A percentile compares a stretch with the other conserved stretches of the same genome.
These are phyloP conservation scores for Rynchops niger DNA, from an alignment of 2,113 vertebrate genomes.

Conservation along the genomic window DNA sequence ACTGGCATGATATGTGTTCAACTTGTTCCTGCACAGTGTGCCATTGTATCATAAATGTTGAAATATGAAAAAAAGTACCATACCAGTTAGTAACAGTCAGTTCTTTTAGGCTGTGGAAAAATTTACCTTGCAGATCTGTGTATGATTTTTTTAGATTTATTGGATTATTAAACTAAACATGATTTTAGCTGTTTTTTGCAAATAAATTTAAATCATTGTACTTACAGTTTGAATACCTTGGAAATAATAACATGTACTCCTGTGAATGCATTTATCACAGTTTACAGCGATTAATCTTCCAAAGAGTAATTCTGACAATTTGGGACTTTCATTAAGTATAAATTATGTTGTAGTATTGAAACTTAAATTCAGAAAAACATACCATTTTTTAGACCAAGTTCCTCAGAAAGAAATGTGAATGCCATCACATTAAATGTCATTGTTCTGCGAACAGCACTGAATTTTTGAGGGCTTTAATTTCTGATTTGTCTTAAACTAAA, in stretches of 20 bases:
- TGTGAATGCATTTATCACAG: not conserved
- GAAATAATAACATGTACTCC: not conserved
- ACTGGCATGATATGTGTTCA: not conserved
- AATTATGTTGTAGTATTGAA: not conserved
- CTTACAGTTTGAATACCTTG: not conserved
- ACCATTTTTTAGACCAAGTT: not conserved
- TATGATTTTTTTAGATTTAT: not conserved
- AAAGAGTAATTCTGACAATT: not conserved
- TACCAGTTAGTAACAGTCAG: not conserved
- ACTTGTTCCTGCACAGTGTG: rapidly evolving
- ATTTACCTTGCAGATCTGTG: not conserved
- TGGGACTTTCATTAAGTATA: not conserved
- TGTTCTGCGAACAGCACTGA: not conserved
- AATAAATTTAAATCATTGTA: not conserved
- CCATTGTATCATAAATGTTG: not conserved
- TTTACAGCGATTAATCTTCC: not conserved
- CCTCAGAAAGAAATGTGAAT: not conserved
- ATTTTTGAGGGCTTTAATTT: not conserved
- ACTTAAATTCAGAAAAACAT: not conserved
- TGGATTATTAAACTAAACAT: not conserved
- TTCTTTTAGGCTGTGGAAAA: not conserved
- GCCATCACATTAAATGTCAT: rapidly evolving
- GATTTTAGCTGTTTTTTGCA: not conserved
- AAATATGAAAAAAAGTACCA: not conserved
- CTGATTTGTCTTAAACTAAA: not conserved